A percentile compares a stretch with the other conserved stretches of the same genome.
Conservation (phyloP, 64 coral and sea anemone genomes). For the Montipora foliosa region DNA sequence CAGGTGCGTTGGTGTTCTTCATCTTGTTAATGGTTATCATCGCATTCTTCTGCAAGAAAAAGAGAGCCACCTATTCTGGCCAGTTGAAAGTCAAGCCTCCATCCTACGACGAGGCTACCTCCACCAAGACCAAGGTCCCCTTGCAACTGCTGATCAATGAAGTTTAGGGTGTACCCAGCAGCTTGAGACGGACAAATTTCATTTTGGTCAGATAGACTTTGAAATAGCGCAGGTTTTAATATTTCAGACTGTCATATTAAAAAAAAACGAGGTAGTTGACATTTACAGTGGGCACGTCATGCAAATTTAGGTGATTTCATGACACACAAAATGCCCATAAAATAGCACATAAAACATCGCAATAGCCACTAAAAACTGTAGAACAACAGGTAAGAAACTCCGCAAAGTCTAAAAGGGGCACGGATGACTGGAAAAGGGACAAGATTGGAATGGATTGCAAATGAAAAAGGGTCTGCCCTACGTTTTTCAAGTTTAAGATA, state of each 20-base stretch:
- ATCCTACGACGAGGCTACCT: constrained; percentile 37
- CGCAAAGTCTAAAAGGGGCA: too few species aligned
- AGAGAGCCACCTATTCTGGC: background rate
- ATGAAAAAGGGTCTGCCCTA: too few species aligned
- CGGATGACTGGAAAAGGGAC: too few species aligned
- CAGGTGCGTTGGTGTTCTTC: background rate
- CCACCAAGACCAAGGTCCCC: constrained; percentile 20
- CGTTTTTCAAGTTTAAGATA: too few species aligned
- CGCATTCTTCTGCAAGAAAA: background rate
- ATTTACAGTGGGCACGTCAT: too few species aligned
- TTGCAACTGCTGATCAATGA: constrained; percentile 11
- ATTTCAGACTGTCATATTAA: background rate
- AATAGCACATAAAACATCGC: too few species aligned
- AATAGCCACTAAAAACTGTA: too few species aligned
- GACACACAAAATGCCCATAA: too few species aligned
- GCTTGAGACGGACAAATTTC: background rate
- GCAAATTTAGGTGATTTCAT: too few species aligned
- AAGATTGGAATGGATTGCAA: too few species aligned
- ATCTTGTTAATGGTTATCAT: background rate
- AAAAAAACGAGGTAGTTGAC: background rate
- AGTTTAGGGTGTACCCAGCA: background rate
- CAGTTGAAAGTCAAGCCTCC: constrained; percentile 23
- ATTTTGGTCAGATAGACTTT: background rate
- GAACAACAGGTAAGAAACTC: too few species aligned
- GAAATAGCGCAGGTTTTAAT: background rate